Conservation (phyloP, 2,113 vertebrate genomes). For the Theristicus caerulescens region DNA sequence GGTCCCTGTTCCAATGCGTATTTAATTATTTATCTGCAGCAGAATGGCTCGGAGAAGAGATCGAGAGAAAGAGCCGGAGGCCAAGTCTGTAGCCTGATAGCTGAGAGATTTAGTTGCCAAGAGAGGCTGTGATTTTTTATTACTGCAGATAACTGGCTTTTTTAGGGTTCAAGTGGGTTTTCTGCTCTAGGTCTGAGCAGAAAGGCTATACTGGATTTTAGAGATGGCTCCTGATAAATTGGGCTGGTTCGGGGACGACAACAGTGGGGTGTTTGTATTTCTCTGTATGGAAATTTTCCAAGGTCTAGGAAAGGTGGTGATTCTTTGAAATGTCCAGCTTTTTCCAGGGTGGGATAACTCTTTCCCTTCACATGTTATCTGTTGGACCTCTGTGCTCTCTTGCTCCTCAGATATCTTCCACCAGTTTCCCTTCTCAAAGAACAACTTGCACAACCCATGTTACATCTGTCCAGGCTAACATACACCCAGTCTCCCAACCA, state of each 20-base stretch:
- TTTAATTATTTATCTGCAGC: slow-evolving; percentile 53
- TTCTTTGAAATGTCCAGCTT: neutral
- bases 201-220: neutral
- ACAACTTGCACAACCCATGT: neutral
- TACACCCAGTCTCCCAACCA: neutral
- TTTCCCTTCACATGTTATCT: neutral
- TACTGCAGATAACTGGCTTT: neutral
- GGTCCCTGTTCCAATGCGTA: neutral
- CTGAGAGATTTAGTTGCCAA: neutral
- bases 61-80: slow-evolving; percentile 20
- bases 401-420: neutral
- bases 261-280: neutral
- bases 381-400: accelerated
- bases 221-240: neutral
- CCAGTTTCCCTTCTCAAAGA: neutral
- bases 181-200: neutral
- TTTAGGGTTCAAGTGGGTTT: neutral
- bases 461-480: neutral
- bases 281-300: neutral
- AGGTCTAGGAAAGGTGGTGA: neutral
- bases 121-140: neutral
- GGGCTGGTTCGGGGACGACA: neutral
- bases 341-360: neutral
- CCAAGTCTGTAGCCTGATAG: neutral
- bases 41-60: neutral